Percentiles rank a stretch among this genome's conserved stretches.
Conservation (phyloP, 2,888 invertebrate species). For the Chymomyza caudatula region DNA sequence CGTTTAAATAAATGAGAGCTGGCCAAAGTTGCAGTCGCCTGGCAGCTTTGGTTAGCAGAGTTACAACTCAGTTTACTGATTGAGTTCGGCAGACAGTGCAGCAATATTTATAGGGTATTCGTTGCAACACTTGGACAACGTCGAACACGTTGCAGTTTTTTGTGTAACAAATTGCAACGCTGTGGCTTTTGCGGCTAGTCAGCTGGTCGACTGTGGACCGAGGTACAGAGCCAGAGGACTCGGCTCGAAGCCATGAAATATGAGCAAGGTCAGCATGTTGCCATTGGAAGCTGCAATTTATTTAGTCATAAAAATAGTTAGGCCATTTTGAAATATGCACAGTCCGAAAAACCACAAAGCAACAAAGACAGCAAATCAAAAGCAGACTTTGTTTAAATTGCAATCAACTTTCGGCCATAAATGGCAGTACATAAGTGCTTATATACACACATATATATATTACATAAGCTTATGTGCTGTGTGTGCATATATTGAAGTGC, state of each 20-base stretch:
- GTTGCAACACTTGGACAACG: not conserved
- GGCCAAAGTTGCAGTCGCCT: not conserved
- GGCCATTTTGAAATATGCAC: constrained; percentile 39
- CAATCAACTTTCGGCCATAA: not conserved
- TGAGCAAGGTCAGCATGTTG: constrained; percentile 40
- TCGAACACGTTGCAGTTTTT: not conserved
- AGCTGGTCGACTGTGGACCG: not conserved
- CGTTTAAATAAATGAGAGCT: not conserved
- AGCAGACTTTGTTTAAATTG: not conserved
- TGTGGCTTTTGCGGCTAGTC: constrained; percentile 38
- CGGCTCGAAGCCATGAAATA: constrained; percentile 39
- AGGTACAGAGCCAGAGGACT: not conserved
- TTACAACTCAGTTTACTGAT: not conserved
- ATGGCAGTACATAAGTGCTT: no score
- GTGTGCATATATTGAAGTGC: not conserved
- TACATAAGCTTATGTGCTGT: no score
- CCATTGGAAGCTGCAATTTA: constrained; percentile 25
- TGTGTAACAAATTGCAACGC: constrained; percentile 49
- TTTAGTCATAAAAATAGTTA: constrained; percentile 48
- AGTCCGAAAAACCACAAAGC: not conserved
- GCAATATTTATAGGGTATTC: constrained; percentile 40
- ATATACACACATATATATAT: no score
- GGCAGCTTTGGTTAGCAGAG: not conserved
- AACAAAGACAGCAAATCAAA: constrained; percentile 23
- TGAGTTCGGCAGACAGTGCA: constrained; percentile 22